Evolutionary conservation across 2,113 vertebrate species (phyloP).

Genomic region (Agapornis roseicollis): DNA sequence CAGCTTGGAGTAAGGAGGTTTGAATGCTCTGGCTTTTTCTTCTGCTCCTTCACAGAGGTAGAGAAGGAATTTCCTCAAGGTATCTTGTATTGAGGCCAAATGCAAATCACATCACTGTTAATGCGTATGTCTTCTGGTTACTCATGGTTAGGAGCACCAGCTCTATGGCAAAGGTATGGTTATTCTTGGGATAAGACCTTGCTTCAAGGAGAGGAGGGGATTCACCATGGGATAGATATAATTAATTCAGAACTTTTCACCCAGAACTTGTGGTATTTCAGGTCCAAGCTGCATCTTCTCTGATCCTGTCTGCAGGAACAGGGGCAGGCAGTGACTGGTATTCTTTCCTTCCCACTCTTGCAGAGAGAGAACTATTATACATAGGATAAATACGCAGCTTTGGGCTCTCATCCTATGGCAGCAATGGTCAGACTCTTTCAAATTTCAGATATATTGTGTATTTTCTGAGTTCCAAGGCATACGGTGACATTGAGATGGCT

Average conservation of each 20-base stretch:
- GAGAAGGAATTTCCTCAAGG: not conserved
- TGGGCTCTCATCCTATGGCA: conserved; percentile 12
- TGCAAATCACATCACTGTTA: not conserved
- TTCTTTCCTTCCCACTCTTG: not conserved
- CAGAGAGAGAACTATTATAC: not conserved
- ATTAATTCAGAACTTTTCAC: not conserved
- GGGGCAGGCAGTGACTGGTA: not conserved
- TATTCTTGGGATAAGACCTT: not conserved
- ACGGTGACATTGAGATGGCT: not conserved
- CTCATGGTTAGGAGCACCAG: not conserved
- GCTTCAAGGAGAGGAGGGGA: not conserved
- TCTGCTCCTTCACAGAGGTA: not conserved
- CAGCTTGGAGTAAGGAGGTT: not conserved
- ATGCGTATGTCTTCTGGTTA: not conserved
- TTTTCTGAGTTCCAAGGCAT: not conserved
- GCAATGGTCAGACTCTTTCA: not conserved
- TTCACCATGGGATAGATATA: not conserved
- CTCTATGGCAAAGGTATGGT: not conserved
- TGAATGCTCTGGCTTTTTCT: not conserved
- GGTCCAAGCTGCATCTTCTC: not conserved
- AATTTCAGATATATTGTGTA: not conserved
- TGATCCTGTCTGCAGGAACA: not conserved
- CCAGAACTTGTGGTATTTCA: not conserved
- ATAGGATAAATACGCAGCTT: not conserved
- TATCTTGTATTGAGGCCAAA: not conserved